Base-by-base conservation (phyloP, 2,797 vertebrate genomes). In the Labeo calbasu region DNA sequence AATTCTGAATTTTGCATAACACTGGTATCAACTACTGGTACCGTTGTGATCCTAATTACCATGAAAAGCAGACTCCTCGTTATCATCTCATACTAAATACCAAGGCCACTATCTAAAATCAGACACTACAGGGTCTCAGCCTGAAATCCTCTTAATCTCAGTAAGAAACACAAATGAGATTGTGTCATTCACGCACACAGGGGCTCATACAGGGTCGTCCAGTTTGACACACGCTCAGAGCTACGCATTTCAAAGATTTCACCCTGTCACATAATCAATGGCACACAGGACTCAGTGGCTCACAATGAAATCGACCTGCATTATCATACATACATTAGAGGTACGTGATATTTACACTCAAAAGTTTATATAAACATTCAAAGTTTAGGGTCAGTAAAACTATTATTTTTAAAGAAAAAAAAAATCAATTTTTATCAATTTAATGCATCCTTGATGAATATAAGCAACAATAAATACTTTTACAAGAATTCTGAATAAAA, bases 231-330 rank as follows among this genome's bases (percentile, higher is more conserved):
- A 69, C 75, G 87, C 89, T 89, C 85, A 86, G 84, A 88, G 88
- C 91, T 91, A 80, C 81, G 86, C 91, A 89, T 89, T 90, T 90
- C 91, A 91, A 86, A 53, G 69, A 84, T 89, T 92, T 89, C 85
- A 90, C 88, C 89, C 88, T 89, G 92, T 91, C 91, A 90, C 90
- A 86, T 91, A 89, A 89, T 90, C 84, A 84, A 89, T 87, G 81
- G 82, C 32, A 66, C 66, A 40, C 66, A 78, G n/a, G 66, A 77
- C 63, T 71, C 55, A 65, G 48, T 32, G 28, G 51, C 53, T 55
- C 53, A 40, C 28, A 57, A 40, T 75, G 28, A 28, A 65, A 65
- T 65, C 2, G 14, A 65, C 63, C 63, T 32, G 63, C 28, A 65
- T 65, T 65, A 17, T 65, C 28, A 32, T 65, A 65, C 63, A 32